These are phyloP conservation scores for Misgurnus anguillicaudatus DNA, from an alignment of 2,113 vertebrate genomes.

Conservation along the genomic window DNA sequence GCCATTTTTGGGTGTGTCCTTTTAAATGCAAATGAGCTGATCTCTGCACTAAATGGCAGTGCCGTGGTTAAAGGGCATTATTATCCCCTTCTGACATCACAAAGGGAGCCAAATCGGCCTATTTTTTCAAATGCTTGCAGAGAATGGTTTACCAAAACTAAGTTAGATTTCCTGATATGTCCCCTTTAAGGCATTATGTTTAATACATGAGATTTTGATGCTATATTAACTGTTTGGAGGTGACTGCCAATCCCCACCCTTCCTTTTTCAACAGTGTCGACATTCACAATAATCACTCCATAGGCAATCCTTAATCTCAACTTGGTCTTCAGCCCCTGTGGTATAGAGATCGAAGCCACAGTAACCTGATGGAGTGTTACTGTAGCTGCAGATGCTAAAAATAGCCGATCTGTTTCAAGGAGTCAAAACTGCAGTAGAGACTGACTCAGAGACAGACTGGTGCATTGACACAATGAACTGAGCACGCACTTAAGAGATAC, in stretches of 20 bases:
- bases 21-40: too few relatives aligned
- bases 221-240: constrained; percentile 17
- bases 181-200: too few relatives aligned
- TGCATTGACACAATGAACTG: constrained; percentile 21
- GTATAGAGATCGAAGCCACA: constrained; percentile 18
- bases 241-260: constrained; percentile 41
- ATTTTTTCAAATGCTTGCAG: too few relatives aligned
- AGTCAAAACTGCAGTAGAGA: constrained; percentile 38
- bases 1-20: too few relatives aligned
- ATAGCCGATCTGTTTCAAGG: constrained; percentile 58
- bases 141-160: too few relatives aligned
- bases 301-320: background rate
- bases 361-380: constrained; percentile 61
- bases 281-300: constrained; percentile 46
- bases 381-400: constrained; percentile 68
- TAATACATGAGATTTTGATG: background rate
- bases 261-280: constrained; percentile 15
- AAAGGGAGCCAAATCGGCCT: too few relatives aligned
- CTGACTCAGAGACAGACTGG: constrained; percentile 32
- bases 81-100: too few relatives aligned
- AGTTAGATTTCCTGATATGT: too few relatives aligned
- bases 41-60: too few relatives aligned
- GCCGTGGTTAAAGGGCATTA: too few relatives aligned
- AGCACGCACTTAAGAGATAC: background rate
- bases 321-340: constrained; percentile 17